These are phyloP conservation scores for Elanoides forficatus DNA, from an alignment of 2,113 vertebrate genomes.

Conservation along the genomic window DNA sequence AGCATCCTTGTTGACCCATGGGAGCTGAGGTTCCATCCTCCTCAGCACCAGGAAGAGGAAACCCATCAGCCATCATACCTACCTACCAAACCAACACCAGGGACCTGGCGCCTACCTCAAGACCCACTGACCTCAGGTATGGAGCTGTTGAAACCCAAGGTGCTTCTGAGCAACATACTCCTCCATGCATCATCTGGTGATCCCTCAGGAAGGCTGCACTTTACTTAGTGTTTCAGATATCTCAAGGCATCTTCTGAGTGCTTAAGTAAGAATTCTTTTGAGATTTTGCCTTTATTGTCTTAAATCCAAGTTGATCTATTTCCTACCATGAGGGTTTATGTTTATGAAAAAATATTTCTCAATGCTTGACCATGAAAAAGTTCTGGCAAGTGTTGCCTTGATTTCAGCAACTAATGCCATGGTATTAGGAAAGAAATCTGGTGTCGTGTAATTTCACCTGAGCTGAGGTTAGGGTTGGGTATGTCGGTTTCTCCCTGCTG, in stretches of 20 bases:
- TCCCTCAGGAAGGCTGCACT: not conserved
- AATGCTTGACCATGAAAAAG: not conserved
- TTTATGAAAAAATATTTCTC: not conserved
- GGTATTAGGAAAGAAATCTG: not conserved
- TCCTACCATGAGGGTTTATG: not conserved
- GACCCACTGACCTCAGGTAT: not conserved
- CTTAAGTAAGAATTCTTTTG: not conserved
- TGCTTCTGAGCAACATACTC: not conserved
- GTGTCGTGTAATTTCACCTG: not conserved
- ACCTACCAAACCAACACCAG: not conserved
- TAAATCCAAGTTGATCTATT: not conserved
- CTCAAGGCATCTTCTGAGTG: not conserved
- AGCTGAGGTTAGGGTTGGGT: not conserved
- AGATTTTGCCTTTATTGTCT: not conserved
- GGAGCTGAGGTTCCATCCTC: not conserved
- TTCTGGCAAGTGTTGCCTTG: not conserved
- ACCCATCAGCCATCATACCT: not conserved
- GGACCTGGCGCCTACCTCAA: not conserved
- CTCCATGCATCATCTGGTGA: not conserved
- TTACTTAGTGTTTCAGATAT: not conserved
- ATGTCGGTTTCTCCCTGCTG: fast-evolving
- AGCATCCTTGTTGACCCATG: not conserved
- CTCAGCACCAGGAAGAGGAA: not conserved
- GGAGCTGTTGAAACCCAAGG: not conserved
- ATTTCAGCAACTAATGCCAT: not conserved